phyloP scores from a whole-genome alignment of 2,113 vertebrate species.

The Oreamnos americanus region DNA sequence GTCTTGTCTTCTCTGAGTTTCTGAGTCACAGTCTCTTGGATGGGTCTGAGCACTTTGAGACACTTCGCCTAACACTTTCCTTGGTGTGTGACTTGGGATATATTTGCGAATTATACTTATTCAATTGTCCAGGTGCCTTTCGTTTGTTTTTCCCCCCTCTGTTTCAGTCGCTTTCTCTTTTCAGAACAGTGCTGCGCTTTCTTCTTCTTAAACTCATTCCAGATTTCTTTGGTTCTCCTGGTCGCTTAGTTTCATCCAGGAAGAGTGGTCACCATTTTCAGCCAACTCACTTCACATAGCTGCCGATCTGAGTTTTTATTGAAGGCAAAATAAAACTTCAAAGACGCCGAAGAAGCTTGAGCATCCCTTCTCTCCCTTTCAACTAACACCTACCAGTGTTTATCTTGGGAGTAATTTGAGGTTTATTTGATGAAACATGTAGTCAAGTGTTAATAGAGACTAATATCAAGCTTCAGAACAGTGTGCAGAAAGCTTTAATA shows the following conservation, averaged over 20 bases:
- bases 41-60: background rate
- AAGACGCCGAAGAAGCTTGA: constrained; percentile 5
- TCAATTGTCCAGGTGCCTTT: background rate
- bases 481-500: background rate
- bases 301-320: constrained; percentile 41
- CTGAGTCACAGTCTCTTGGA: background rate
- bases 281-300: background rate
- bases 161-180: background rate
- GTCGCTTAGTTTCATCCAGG: background rate
- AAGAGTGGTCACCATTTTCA: background rate
- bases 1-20: background rate
- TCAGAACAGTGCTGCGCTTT: background rate
- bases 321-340: constrained; percentile 67
- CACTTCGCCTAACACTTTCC: background rate
- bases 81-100: background rate
- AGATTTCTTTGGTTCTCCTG: background rate
- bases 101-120: background rate
- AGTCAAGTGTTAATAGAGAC: constrained; percentile 57
- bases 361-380: background rate
- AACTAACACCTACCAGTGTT: constrained; percentile 65
- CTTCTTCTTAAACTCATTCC: background rate
- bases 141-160: background rate
- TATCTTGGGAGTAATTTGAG: constrained; percentile 61
- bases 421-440: constrained; percentile 56
- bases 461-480: background rate